phyloP scores from a whole-genome alignment of 2,888 invertebrate genomes.

The Sycophila texana region DNA sequence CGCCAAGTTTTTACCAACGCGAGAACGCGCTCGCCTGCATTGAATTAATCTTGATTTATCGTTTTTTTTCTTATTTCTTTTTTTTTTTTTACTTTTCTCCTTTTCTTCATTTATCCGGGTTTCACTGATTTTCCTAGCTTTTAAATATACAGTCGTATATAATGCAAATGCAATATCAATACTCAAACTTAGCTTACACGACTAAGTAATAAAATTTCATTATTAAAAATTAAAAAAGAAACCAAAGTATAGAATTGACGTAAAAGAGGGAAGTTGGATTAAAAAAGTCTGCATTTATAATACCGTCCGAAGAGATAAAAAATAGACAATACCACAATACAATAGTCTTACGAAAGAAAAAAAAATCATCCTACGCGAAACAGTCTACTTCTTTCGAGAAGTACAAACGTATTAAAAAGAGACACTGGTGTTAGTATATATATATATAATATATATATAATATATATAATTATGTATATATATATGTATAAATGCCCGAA shows the following conservation, averaged over 20 bases:
- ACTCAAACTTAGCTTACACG: conserved; percentile 55
- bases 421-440: conserved; percentile 56
- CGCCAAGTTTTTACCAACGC: conserved; percentile 41
- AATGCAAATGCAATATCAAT: conserved; percentile 56
- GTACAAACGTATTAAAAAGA: conserved; percentile 56
- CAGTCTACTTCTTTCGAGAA: conserved; percentile 54
- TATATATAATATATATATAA: conserved; percentile 17
- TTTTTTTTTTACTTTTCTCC: conserved; percentile 24
- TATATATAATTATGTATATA: conserved; percentile 25
- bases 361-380: conserved; percentile 49
- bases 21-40: conserved; percentile 39
- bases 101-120: conserved; percentile 7
- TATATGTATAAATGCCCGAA: conserved; percentile 40
- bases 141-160: conserved; percentile 55
- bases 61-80: conserved; percentile 13
- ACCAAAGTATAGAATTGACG: conserved; percentile 26
- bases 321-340: conserved; percentile 56
- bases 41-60: conserved; percentile 50
- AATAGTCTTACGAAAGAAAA: conserved; percentile 51
- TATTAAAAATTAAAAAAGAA: conserved; percentile 49
- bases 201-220: conserved; percentile 57
- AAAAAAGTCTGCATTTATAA: conserved; percentile 53
- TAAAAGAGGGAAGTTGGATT: conserved; percentile 48
- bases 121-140: conserved; percentile 32
- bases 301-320: conserved; percentile 52